Evolutionary conservation across 2,113 vertebrate species (phyloP).

Genomic region (Rhinolophus ferrumequinum): DNA sequence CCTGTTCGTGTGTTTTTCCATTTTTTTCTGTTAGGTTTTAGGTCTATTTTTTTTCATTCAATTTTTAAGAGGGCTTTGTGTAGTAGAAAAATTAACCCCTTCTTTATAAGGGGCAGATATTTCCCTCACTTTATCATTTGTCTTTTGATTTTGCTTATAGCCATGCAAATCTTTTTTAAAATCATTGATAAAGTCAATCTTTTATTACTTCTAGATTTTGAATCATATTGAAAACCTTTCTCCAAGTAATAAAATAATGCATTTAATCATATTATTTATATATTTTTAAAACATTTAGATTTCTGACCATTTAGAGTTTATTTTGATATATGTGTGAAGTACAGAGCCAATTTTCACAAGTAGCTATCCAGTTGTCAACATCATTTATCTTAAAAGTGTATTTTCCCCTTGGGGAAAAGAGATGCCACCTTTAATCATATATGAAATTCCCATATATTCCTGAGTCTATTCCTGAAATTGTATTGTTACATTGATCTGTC

Average conservation of each 20-base stretch:
- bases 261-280: neutral
- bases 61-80: neutral
- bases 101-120: neutral
- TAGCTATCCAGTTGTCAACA: neutral
- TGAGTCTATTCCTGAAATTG: neutral
- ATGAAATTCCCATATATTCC: neutral
- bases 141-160: neutral
- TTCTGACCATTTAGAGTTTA: neutral
- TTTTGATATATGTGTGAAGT: neutral
- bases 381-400: neutral
- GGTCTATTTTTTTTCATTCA: neutral
- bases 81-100: neutral
- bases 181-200: neutral
- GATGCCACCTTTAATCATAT: neutral
- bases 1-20: neutral
- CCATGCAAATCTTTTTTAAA: neutral
- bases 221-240: neutral
- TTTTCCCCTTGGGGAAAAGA: neutral
- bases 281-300: neutral
- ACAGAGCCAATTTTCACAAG: neutral
- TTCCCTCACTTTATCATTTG: neutral
- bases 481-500: neutral
- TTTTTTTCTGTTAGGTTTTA: neutral
- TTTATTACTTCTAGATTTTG: neutral
- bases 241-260: neutral